Evolutionary conservation across 1,140 invertebrate species (phyloP).

Genomic region (Pectinophora gossypiella): DNA sequence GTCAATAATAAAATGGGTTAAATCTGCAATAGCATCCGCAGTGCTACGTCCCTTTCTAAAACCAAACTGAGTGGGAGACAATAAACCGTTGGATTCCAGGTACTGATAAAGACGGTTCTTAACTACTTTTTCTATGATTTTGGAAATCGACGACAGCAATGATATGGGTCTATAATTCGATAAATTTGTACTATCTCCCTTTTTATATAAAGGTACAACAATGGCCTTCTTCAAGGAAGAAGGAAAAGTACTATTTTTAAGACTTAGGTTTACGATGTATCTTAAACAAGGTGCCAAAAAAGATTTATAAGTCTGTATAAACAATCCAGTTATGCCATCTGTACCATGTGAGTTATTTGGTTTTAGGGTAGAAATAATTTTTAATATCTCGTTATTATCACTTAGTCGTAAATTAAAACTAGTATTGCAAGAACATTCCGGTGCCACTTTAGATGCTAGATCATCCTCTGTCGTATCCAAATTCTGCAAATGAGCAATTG

Average conservation of each 20-base stretch:
- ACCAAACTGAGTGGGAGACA: not conserved
- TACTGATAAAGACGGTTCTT: not conserved
- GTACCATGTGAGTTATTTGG: not conserved
- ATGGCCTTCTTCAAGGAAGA: not conserved
- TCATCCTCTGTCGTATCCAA: not conserved
- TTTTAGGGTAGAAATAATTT: not conserved
- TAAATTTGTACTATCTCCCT: not conserved
- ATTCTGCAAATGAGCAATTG: not conserved
- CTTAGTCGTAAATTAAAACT: not conserved
- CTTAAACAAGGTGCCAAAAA: not conserved
- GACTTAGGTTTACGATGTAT: not conserved
- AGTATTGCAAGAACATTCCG: too few relatives aligned
- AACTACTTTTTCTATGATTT: not conserved
- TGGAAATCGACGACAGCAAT: too few relatives aligned
- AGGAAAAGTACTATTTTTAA: not conserved
- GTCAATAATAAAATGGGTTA: not conserved
- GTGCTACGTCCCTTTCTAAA: not conserved
- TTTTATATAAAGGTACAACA: not conserved
- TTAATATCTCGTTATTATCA: not conserved
- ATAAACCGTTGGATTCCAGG: not conserved
- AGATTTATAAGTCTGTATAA: not conserved
- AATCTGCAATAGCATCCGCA: not conserved
- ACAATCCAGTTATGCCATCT: not conserved
- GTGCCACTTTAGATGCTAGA: not conserved
- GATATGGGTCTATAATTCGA: not conserved